These are phyloP conservation scores for Tapirus terrestris DNA, from an alignment of 2,113 vertebrate species.

Conservation along the genomic window DNA sequence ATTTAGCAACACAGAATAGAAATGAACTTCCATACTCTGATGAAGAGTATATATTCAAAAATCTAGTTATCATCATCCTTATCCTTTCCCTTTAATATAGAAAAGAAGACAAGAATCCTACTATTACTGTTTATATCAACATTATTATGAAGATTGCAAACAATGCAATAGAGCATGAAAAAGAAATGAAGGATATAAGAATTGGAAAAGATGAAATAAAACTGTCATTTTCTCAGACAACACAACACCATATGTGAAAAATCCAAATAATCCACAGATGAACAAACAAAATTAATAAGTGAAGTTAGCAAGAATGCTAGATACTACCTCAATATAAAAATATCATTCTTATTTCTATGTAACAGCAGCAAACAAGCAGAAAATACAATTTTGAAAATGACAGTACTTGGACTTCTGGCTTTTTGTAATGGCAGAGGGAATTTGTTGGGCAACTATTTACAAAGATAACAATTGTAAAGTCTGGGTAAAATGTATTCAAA, in stretches of 20 bases:
- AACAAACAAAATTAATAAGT: conserved; percentile 21
- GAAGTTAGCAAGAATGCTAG: neutral
- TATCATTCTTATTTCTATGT: neutral
- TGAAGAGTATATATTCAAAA: neutral
- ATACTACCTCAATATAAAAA: neutral
- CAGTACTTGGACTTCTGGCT: neutral
- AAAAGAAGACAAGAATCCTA: neutral
- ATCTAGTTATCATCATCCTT: neutral
- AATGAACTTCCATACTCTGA: neutral
- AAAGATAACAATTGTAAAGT: neutral
- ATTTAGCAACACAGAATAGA: neutral
- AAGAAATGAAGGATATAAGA: neutral
- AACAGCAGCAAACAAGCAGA: neutral
- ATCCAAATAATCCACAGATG: neutral
- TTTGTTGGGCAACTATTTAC: neutral
- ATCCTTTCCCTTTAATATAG: neutral
- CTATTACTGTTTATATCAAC: neutral
- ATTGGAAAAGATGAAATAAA: neutral
- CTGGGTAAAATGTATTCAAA: neutral
- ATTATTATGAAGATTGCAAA: neutral
- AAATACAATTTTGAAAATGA: neutral
- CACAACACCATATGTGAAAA: neutral
- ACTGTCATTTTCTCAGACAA: neutral
- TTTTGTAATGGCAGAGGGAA: neutral
- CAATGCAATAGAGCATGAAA: neutral